Evolutionary conservation across 1,140 invertebrate genomes (phyloP).

Genomic region (Zaprionus capensis): DNA sequence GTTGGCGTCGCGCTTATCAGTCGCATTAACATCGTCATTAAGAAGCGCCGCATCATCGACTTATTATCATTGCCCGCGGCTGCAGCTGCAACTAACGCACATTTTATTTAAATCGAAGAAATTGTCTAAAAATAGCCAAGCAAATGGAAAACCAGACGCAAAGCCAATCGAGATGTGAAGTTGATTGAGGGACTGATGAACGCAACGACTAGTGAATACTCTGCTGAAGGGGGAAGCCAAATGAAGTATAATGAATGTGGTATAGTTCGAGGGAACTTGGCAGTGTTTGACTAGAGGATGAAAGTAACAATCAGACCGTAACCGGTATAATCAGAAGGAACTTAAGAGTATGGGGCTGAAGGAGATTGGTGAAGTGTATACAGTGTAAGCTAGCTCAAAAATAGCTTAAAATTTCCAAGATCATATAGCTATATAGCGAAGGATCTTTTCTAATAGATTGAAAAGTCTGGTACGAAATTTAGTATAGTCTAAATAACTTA

Average conservation of each 20-base stretch:
- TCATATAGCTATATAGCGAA: too few species aligned
- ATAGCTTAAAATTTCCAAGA: too few species aligned
- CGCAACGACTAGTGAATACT: background rate
- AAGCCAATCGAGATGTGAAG: constrained; percentile 33
- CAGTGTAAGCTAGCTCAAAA: too few species aligned
- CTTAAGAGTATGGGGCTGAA: too few species aligned
- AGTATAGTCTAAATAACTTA: too few species aligned
- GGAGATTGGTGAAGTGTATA: too few species aligned
- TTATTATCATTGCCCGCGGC: constrained; percentile 26
- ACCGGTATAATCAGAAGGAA: too few species aligned
- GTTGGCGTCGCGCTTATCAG: constrained; percentile 56
- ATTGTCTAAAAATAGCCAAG: constrained; percentile 71
- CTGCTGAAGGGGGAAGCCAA: background rate
- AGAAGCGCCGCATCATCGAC: constrained; percentile 31
- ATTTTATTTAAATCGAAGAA: constrained; percentile 77
- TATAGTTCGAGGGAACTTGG: too few species aligned
- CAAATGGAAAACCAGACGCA: constrained; percentile 41
- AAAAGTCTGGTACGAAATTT: too few species aligned
- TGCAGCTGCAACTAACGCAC: constrained; percentile 47
- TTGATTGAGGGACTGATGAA: background rate
- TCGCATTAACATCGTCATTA: constrained; percentile 42
- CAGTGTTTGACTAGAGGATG: too few species aligned
- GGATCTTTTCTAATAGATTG: too few species aligned
- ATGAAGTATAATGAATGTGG: background rate
- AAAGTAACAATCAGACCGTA: too few species aligned